These are phyloP conservation scores for Scarus forsteni DNA, from an alignment of 2,797 vertebrate genomes.

Conservation along the genomic window DNA sequence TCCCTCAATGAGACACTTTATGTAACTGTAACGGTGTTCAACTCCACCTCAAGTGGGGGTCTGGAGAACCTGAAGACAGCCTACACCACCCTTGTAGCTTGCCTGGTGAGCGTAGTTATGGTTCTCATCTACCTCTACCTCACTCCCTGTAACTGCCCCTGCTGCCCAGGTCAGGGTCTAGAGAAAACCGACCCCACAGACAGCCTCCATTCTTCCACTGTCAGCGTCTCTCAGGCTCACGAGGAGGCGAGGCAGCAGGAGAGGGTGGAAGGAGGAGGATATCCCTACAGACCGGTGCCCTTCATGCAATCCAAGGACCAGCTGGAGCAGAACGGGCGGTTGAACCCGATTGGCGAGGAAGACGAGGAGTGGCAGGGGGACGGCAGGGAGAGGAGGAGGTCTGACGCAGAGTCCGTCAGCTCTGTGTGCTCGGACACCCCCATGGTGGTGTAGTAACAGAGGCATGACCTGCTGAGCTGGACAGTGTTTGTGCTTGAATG, in stretches of 20 bases:
- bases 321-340: constrained; percentile 92
- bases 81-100: constrained; percentile 95
- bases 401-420: constrained; percentile 91
- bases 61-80: constrained; percentile 94
- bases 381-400: constrained; percentile 86
- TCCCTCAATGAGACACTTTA: constrained; percentile 92
- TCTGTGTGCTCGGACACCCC: constrained; percentile 94
- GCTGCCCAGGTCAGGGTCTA: constrained; percentile 80
- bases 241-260: constrained; percentile 64
- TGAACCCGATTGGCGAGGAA: constrained; percentile 88
- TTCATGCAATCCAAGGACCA: constrained; percentile 85
- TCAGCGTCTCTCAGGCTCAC: constrained; percentile 89
- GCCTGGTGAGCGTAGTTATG: constrained; percentile 92
- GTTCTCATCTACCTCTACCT: constrained; percentile 96
- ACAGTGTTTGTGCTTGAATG: constrained; percentile 10
- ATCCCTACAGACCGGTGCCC: constrained; percentile 81
- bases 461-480: not conserved
- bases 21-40: constrained; percentile 91
- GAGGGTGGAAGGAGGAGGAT: constrained; percentile 47
- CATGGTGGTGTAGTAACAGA: constrained; percentile 88
- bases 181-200: constrained; percentile 83
- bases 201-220: constrained; percentile 92
- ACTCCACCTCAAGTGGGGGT: constrained; percentile 85
- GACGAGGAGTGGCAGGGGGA: constrained; percentile 75
- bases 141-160: constrained; percentile 92